Percentiles rank a stretch among this genome's conserved stretches.
phyloP scores from a whole-genome alignment of 1,140 invertebrate genomes.

The Pseudomyrmex dendroicus region DNA sequence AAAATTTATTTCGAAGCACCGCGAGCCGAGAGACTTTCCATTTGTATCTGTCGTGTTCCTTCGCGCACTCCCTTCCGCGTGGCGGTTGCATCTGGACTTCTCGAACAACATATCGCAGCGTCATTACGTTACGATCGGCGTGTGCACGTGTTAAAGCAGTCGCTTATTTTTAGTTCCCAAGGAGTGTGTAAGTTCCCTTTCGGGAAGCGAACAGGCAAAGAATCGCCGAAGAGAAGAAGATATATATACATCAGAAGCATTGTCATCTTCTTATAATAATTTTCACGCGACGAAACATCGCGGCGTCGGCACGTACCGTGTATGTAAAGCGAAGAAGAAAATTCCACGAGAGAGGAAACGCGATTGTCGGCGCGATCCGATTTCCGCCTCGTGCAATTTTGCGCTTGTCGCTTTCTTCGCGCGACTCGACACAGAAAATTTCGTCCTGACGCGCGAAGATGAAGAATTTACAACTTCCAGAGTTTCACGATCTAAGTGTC shows the following conservation, averaged over 20 bases:
- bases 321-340: neutral
- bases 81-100: conserved; percentile 45
- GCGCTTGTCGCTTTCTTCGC: neutral
- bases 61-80: neutral
- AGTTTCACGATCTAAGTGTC: no score
- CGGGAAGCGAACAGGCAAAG: conserved; percentile 64
- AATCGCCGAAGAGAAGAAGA: conserved; percentile 17
- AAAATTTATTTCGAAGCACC: conserved; percentile 34
- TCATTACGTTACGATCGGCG: conserved; percentile 61
- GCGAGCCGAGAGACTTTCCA: conserved; percentile 39
- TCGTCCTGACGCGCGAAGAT: neutral
- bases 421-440: neutral
- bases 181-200: conserved; percentile 59
- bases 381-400: neutral
- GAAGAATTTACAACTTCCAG: neutral
- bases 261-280: conserved; percentile 48
- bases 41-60: conserved; percentile 40
- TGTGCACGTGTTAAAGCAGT: conserved; percentile 69
- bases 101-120: conserved; percentile 16
- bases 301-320: neutral
- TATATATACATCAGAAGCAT: conserved; percentile 60
- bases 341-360: neutral
- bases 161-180: conserved; percentile 70
- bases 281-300: conserved; percentile 55
- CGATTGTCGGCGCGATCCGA: conserved; percentile 4